A percentile compares a stretch with the other conserved stretches of the same genome.
Evolutionary conservation across 2,888 invertebrate species (phyloP).

Genomic region (Biston betularia): DNA sequence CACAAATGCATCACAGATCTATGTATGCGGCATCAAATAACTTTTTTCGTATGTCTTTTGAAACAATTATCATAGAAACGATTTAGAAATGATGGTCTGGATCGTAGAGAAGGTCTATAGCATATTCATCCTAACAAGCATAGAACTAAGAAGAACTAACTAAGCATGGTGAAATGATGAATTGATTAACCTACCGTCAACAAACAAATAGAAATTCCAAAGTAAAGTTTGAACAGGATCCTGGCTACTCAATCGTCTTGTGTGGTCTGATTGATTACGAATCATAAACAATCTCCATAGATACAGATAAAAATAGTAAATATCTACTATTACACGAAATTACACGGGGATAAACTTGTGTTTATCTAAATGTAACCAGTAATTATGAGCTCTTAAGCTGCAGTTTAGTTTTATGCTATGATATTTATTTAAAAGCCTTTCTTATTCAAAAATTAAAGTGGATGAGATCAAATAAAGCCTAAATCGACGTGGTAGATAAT

Average conservation of each 20-base stretch:
- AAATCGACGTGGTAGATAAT: not conserved
- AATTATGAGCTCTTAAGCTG: constrained; percentile 45
- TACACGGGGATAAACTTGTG: constrained; percentile 37
- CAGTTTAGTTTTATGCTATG: constrained; percentile 39
- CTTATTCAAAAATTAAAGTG: constrained; percentile 14
- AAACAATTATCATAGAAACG: no score
- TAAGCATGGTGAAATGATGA: no score
- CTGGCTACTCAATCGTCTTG: constrained; percentile 26
- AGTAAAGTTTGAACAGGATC: constrained; percentile 12
- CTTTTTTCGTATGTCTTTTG: no score
- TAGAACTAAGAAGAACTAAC: no score
- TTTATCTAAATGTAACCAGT: constrained; percentile 34
- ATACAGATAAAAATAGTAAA: constrained; percentile 36
- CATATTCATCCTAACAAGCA: no score
- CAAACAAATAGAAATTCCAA: constrained; percentile 10
- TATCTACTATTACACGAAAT: constrained; percentile 43
- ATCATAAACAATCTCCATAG: constrained; percentile 41
- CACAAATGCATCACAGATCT: no score
- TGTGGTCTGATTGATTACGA: constrained; percentile 44
- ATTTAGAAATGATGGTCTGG: no score
- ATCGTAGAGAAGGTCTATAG: no score
- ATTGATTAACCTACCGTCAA: not conserved
- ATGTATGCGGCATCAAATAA: no score
- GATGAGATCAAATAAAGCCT: not conserved
- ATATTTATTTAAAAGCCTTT: constrained; percentile 31